Evolutionary conservation across 1,140 invertebrate genomes (phyloP).

Genomic region (Drosophila auraria): DNA sequence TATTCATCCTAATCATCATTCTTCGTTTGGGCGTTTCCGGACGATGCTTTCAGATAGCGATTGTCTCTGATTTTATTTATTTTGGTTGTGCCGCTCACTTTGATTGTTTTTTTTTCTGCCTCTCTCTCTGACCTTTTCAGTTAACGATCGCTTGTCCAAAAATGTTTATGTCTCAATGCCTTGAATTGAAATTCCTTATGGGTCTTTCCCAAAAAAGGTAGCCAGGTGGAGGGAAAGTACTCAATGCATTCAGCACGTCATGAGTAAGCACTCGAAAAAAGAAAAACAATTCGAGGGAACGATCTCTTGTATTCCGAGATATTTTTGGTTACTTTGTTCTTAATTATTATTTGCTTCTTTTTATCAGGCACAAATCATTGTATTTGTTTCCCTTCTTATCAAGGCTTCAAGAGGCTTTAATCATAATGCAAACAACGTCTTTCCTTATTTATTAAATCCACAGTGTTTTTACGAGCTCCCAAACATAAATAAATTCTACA

Average conservation of each 20-base stretch:
- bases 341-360: not conserved
- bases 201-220: conserved; percentile 11
- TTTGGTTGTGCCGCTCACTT: not conserved
- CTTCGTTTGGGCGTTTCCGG: conserved; percentile 16
- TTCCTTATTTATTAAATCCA: not conserved
- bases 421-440: conserved; percentile 13
- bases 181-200: conserved; percentile 32
- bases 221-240: conserved; percentile 7
- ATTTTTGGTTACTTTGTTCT: not conserved
- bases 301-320: not conserved
- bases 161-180: conserved; percentile 12
- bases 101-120: conserved; percentile 2
- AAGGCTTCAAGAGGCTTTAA: not conserved
- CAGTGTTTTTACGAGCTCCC: not conserved
- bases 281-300: not conserved
- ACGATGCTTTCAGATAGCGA: conserved; percentile 13
- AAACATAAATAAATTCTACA: conserved; percentile 10
- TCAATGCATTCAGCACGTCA: conserved; percentile 20
- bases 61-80: conserved; percentile 12
- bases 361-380: conserved; percentile 19
- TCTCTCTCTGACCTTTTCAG: conserved; percentile 3
- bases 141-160: conserved; percentile 20
- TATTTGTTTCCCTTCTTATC: conserved; percentile 21
- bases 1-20: conserved; percentile 22
- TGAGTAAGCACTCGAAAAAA: conserved; percentile 3